Conservation (phyloP, 37 sponge, comb jelly and placozoan species). For the Tethya wilhelma region DNA sequence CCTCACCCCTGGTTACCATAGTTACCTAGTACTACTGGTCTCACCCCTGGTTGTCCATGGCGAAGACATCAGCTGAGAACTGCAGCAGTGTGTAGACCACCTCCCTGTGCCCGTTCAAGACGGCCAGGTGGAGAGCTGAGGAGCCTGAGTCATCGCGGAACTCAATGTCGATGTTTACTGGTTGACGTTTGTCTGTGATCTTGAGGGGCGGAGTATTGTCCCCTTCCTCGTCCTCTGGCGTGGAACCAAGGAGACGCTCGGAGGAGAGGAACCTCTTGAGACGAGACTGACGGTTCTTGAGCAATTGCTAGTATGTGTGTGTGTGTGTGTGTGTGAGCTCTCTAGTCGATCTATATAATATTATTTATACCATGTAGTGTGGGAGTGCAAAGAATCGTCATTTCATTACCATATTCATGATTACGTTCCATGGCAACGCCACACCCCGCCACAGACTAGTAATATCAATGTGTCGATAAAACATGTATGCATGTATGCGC, state of each 20-base stretch:
- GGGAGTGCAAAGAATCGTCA: no score
- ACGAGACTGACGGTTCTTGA: slow-evolving; percentile 27
- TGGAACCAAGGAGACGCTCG: slow-evolving; percentile 23
- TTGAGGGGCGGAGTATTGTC: slow-evolving; percentile 6
- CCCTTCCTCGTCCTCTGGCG: neutral
- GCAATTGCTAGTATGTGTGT: slow-evolving; percentile 17
- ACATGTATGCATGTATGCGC: no score
- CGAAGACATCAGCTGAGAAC: slow-evolving; percentile 66
- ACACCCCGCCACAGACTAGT: no score
- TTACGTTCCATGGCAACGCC: no score
- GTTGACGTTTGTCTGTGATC: neutral
- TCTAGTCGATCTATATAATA: no score
- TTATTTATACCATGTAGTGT: no score
- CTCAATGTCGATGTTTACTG: slow-evolving; percentile 59
- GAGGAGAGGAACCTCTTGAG: slow-evolving; percentile 47
- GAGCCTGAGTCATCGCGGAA: slow-evolving; percentile 61
- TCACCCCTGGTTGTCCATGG: slow-evolving; percentile 71
- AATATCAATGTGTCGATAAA: no score
- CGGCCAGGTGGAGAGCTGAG: slow-evolving; percentile 84
- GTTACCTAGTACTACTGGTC: no score
- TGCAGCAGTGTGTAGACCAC: slow-evolving; percentile 55
- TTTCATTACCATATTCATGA: no score
- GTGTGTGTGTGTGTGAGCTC: neutral
- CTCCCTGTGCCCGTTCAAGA: slow-evolving; percentile 82
- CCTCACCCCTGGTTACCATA: no score